Evolutionary conservation across 1,140 invertebrate species (phyloP).

Genomic region (Pseudachorutes palmiensis): DNA sequence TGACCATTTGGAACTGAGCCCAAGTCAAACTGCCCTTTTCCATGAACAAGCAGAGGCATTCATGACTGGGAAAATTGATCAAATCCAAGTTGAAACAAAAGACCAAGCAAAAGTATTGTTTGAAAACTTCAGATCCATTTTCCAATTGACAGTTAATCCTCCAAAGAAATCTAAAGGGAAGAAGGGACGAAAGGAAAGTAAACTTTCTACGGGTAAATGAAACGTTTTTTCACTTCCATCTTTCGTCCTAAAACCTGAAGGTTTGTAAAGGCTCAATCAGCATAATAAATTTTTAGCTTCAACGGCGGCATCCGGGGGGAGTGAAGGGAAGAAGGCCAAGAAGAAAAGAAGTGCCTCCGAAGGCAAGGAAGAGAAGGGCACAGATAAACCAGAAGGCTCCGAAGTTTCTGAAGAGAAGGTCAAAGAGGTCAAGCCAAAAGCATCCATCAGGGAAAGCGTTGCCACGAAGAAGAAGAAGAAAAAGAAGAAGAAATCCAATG

Average conservation of each 20-base stretch:
- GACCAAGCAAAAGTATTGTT: constrained; percentile 17
- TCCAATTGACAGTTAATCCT: neutral
- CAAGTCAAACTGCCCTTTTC: neutral
- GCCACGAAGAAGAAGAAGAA: too few relatives aligned
- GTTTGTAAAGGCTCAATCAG: neutral
- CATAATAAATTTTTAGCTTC: neutral
- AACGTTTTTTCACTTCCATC: neutral
- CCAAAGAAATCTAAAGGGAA: neutral
- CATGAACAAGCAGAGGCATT: constrained; percentile 5
- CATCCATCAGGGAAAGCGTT: too few relatives aligned
- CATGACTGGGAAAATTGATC: constrained; percentile 1
- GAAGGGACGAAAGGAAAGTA: neutral
- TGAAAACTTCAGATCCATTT: constrained; percentile 6
- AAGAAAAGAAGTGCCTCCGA: too few relatives aligned
- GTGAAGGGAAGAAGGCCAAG: too few relatives aligned
- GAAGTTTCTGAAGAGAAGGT: too few relatives aligned
- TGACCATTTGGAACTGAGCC: neutral
- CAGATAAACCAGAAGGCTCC: too few relatives aligned
- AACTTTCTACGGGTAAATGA: neutral
- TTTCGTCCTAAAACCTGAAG: neutral
- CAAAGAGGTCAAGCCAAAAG: too few relatives aligned
- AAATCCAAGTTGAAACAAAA: constrained; percentile 3
- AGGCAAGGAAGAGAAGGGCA: too few relatives aligned
- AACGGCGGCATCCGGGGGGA: too few relatives aligned
- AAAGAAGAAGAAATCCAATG: too few relatives aligned